Evolutionary conservation across 1,140 invertebrate species (phyloP).

Genomic region (Eubasilissa regina): DNA sequence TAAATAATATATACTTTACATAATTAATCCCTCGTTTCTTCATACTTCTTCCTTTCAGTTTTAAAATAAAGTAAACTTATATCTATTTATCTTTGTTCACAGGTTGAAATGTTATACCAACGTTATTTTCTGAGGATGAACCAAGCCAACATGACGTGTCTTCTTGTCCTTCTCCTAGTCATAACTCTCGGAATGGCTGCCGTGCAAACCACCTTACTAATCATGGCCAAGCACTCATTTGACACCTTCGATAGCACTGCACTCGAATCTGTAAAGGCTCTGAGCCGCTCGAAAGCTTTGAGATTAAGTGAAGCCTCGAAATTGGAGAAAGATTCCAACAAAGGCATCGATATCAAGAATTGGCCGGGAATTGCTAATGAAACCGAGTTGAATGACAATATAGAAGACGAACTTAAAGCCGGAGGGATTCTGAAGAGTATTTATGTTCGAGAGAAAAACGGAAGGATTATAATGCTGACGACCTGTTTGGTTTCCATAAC

Average conservation of each 20-base stretch:
- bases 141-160: conserved; percentile 90
- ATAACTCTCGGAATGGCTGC: conserved; percentile 78
- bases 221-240: conserved; percentile 13
- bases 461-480: conserved; percentile 12
- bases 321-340: no score
- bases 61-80: no score
- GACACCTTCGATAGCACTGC: neutral
- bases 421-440: neutral
- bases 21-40: no score
- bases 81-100: conserved; percentile 60
- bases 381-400: no score
- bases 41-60: no score
- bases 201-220: conserved; percentile 46
- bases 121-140: conserved; percentile 94
- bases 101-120: conserved; percentile 93
- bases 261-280: no score
- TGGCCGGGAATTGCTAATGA: no score
- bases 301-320: no score
- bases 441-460: conserved; percentile 3
- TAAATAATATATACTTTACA: no score
- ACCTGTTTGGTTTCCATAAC: neutral
- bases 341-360: no score
- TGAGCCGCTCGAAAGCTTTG: no score
- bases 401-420: neutral
- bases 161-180: conserved; percentile 83